Conservation (phyloP, 2,888 invertebrate genomes). For the Hipparchia semele region DNA sequence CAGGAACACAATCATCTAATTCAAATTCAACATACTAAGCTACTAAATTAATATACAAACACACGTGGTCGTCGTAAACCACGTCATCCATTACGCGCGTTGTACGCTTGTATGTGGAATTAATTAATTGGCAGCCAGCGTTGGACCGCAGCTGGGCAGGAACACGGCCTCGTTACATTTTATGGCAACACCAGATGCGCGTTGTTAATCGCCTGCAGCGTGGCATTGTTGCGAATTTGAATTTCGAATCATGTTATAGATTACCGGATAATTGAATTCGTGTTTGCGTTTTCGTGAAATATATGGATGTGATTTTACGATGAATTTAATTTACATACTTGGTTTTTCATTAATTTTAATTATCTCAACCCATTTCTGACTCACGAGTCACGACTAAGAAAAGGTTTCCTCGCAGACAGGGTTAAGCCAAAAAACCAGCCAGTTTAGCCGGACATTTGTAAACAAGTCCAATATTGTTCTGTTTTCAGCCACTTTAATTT, state of each 20-base stretch:
- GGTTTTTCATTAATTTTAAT: not conserved
- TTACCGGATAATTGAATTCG: slow-evolving; percentile 34
- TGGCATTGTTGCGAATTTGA: slow-evolving; percentile 49
- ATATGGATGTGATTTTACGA: slow-evolving; percentile 2
- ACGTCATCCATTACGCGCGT: slow-evolving; percentile 69
- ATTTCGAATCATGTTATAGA: slow-evolving; percentile 47
- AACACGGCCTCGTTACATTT: slow-evolving; percentile 69
- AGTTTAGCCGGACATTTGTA: not conserved
- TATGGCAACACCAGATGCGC: slow-evolving; percentile 70
- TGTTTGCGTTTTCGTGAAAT: slow-evolving; percentile 23
- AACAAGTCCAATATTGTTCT: not conserved
- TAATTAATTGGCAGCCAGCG: slow-evolving; percentile 75
- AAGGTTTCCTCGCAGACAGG: too few species aligned
- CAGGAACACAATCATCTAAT: slow-evolving; percentile 8
- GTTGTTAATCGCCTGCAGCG: slow-evolving; percentile 62
- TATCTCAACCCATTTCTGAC: not conserved
- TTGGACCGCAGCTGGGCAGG: slow-evolving; percentile 69
- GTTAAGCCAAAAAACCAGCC: not conserved
- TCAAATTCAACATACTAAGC: slow-evolving; percentile 16
- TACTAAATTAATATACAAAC: slow-evolving; percentile 48
- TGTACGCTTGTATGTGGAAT: slow-evolving; percentile 69
- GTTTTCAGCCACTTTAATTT: too few species aligned
- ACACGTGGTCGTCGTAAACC: slow-evolving; percentile 65
- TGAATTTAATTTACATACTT: not conserved
- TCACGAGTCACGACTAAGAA: too few species aligned